Conservation (phyloP, 2,888 invertebrate genomes). For the Theretra japonica region DNA sequence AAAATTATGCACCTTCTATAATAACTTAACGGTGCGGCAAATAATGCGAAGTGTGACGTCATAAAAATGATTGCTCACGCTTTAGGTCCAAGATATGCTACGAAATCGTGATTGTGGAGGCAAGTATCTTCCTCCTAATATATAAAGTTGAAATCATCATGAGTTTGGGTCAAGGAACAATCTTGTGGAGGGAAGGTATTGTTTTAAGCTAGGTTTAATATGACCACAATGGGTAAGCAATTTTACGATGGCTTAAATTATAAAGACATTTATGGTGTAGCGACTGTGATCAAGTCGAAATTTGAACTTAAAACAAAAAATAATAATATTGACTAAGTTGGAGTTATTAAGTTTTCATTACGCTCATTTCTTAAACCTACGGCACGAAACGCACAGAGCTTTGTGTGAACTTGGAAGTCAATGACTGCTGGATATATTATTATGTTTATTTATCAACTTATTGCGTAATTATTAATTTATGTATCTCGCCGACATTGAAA, state of each 20-base stretch:
- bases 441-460: no score
- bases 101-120: constrained; percentile 72
- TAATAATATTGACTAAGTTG: no score
- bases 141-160: constrained; percentile 2
- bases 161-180: constrained; percentile 6
- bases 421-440: no score
- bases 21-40: constrained; percentile 16
- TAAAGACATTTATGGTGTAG: no score
- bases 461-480: no score
- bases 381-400: no score
- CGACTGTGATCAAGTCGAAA: no score
- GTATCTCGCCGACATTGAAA: no score
- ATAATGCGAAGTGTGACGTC: constrained; percentile 63
- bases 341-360: no score
- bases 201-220: background rate
- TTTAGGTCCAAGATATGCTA: constrained; percentile 43
- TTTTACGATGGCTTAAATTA: background rate
- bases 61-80: constrained; percentile 65
- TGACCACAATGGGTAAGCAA: background rate
- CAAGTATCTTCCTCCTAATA: constrained; percentile 46
- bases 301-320: no score
- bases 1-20: background rate
- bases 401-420: no score
- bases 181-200: background rate
- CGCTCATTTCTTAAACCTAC: no score